These are phyloP conservation scores for Spodoptera littoralis DNA, from an alignment of 2,888 invertebrate genomes.

Conservation along the genomic window DNA sequence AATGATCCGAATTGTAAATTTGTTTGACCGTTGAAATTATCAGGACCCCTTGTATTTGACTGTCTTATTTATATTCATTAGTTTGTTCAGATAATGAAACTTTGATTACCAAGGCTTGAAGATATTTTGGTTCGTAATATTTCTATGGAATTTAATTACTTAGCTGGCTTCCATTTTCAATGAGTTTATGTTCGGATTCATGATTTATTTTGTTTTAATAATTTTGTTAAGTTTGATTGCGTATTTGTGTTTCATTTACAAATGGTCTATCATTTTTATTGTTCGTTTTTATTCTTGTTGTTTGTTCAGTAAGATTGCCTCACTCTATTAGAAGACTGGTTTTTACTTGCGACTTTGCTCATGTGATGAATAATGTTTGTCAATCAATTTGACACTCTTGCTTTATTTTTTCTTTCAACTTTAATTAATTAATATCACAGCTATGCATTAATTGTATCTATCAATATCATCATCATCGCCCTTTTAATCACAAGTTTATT, in stretches of 20 bases:
- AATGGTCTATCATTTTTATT: not conserved
- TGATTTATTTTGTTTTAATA: conserved; percentile 47
- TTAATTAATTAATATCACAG: too few species aligned
- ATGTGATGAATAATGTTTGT: too few species aligned
- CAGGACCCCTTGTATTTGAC: conserved; percentile 59
- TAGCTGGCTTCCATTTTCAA: conserved; percentile 32
- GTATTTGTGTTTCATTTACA: conserved; percentile 31
- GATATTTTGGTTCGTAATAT: conserved; percentile 43
- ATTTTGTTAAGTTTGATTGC: conserved; percentile 35
- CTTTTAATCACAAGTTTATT: too few species aligned
- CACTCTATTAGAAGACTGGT: too few species aligned
- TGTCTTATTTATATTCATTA: conserved; percentile 76
- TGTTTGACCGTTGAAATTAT: conserved; percentile 69
- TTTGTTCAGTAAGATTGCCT: too few species aligned
- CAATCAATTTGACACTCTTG: too few species aligned
- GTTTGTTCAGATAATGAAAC: conserved; percentile 65
- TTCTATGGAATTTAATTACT: conserved; percentile 48
- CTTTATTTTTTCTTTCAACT: too few species aligned
- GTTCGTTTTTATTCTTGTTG: too few species aligned
- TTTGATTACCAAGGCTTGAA: conserved; percentile 62
- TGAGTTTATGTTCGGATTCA: conserved; percentile 27
- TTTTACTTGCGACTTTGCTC: too few species aligned
- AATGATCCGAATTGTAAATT: conserved; percentile 68
- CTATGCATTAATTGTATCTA: too few species aligned
- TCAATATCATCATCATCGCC: too few species aligned